These are phyloP conservation scores for Steromphala cineraria DNA, from an alignment of 2,888 invertebrate genomes.

Conservation along the genomic window DNA sequence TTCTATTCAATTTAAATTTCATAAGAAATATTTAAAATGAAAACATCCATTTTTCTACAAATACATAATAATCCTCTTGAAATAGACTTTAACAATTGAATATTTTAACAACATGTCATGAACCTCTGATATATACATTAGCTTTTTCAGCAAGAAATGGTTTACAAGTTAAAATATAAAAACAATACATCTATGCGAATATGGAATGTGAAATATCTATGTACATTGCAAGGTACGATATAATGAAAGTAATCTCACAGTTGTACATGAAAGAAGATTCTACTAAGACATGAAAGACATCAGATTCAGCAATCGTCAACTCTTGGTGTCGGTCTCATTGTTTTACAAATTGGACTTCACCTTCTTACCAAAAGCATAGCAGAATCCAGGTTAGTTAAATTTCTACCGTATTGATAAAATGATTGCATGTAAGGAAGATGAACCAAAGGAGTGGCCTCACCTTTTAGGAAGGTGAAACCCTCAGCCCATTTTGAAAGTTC, in stretches of 20 bases:
- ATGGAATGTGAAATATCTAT: neutral
- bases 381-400: no score
- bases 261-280: neutral
- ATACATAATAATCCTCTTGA: neutral
- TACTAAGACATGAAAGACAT: neutral
- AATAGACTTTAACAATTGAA: no score
- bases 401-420: no score
- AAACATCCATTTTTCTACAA: neutral
- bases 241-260: neutral
- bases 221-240: neutral
- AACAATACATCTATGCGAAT: neutral
- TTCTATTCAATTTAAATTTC: neutral
- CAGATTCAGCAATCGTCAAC: neutral
- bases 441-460: no score
- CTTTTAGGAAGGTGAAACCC: no score
- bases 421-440: no score
- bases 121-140: no score
- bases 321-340: neutral
- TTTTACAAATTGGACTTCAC: neutral
- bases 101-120: no score
- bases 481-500: no score
- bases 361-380: neutral
- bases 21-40: neutral
- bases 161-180: neutral
- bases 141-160: no score